Base-by-base conservation (phyloP, 1,140 invertebrate species). In the Ceratoteleas bidentatus region DNA sequence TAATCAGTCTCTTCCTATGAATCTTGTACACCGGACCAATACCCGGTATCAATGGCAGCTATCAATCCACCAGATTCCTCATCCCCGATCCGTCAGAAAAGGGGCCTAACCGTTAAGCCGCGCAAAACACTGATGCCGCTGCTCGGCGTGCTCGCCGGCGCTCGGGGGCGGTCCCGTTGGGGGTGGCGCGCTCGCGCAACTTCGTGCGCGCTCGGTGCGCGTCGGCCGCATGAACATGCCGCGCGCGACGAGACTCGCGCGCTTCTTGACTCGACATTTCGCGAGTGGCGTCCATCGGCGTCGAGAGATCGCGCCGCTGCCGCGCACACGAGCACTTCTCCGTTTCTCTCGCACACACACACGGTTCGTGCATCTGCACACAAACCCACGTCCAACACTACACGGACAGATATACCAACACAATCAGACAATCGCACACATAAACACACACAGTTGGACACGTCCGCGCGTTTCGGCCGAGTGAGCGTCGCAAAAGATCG, bases 221-320 rank as follows among this genome's bases (percentile, higher is more conserved):
- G 52, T 78, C 75, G 75, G 60, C 3, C 24, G 34, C 6, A 24
- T 65, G 43, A 78, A 54, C 75, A 72, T 11, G 75, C 75, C 58
- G 76, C n/a, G n/a, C n/a, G n/a, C n/a, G n/a, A n/a, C n/a, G n/a
- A n/a, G n/a, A n/a, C n/a, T n/a, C n/a, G n/a, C 77, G 77, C 77
- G 77, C 77, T 81, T 81, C 77, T 81, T 73, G 58, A 74, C 70
- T 81, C 77, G 69, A 81, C 77, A 81, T 81, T 73, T 81, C 64
- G 77, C 64, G 77, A 81, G 77, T 81, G 65, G 70, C 77, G 77
- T 81, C 52, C 77, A 52, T 74, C 77, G 64, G 64, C 65, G 69
- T 64, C 47, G 58, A 81, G 62, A 73, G 69, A 73, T 81, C 57
- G 65, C 70, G 58, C 58, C 65, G 70, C 14, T 50, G 53, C 70